These are phyloP conservation scores for Barypeithes pellucidus DNA, from an alignment of 2,888 invertebrate species.

Conservation along the genomic window DNA sequence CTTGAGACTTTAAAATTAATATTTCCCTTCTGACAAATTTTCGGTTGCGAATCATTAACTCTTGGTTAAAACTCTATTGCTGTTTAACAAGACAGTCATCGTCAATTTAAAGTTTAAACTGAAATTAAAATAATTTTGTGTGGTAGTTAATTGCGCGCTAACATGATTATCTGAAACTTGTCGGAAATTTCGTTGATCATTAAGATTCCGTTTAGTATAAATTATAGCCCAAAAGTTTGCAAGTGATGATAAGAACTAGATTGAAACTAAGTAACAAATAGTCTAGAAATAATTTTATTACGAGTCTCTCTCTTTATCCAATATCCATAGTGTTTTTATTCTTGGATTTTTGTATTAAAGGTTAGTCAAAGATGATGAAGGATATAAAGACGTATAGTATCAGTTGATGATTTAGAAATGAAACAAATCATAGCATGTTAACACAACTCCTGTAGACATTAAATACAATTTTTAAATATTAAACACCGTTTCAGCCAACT, in stretches of 20 bases:
- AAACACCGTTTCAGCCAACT: no score
- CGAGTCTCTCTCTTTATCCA: no score
- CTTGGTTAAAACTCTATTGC: conserved; percentile 27
- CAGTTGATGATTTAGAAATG: no score
- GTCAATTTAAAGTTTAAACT: conserved; percentile 27
- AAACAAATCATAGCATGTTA: no score
- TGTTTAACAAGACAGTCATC: conserved; percentile 31
- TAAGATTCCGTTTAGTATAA: conserved; percentile 11
- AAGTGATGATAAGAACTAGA: conserved; percentile 9
- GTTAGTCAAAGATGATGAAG: no score
- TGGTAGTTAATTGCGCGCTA: conserved; percentile 32
- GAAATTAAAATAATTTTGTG: conserved; percentile 31
- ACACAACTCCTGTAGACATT: no score
- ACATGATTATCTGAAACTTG: conserved; percentile 18
- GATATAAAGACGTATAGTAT: no score
- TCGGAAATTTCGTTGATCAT: conserved; percentile 19
- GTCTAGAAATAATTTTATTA: neutral
- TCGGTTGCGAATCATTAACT: conserved; percentile 35
- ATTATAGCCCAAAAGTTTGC: conserved; percentile 7
- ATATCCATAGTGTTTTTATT: no score
- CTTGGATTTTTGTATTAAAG: no score
- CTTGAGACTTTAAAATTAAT: conserved; percentile 23
- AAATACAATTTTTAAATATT: no score
- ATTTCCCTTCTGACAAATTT: conserved; percentile 35
- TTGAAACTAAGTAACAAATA: neutral